Evolutionary conservation across 1,140 invertebrate species (phyloP).

Genomic region (Drosophila lini): DNA sequence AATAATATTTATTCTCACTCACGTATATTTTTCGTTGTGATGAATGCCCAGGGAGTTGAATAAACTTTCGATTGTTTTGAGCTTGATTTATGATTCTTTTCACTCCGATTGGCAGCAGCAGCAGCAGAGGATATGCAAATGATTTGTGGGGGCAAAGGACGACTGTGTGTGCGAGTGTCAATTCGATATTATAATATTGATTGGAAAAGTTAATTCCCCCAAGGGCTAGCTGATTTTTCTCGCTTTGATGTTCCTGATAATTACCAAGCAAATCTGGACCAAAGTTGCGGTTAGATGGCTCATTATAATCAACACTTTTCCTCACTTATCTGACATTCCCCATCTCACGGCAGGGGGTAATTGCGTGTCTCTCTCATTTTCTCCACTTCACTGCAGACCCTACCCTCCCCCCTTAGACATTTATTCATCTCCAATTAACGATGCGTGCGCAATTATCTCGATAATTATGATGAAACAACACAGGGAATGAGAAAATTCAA

Average conservation of each 20-base stretch:
- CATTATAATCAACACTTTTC: slow-evolving; percentile 51
- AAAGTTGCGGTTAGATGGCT: slow-evolving; percentile 46
- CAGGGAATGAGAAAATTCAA: slow-evolving; percentile 10
- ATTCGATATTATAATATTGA: slow-evolving; percentile 29
- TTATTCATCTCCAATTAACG: slow-evolving; percentile 53
- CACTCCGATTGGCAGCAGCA: slow-evolving; percentile 16
- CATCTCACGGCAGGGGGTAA: slow-evolving; percentile 3
- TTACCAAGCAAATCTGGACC: slow-evolving; percentile 42
- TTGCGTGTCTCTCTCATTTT: slow-evolving; percentile 31
- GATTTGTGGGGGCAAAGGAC: slow-evolving; percentile 6
- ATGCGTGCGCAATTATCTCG: slow-evolving; percentile 58
- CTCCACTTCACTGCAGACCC: neutral
- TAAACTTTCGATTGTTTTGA: slow-evolving; percentile 42
- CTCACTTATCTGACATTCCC: slow-evolving; percentile 39
- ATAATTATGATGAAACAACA: slow-evolving; percentile 55
- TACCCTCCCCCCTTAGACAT: neutral
- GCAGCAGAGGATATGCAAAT: slow-evolving; percentile 27
- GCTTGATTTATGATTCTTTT: slow-evolving; percentile 41
- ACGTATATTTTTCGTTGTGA: slow-evolving; percentile 14
- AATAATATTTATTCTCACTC: slow-evolving; percentile 18
- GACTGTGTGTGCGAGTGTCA: neutral
- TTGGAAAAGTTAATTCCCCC: slow-evolving; percentile 22
- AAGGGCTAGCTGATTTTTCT: neutral
- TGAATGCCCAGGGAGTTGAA: slow-evolving; percentile 34
- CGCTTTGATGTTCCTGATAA: slow-evolving; percentile 31